Base-by-base conservation (phyloP, 2,797 vertebrate species). In the Adelosebastes latens region DNA sequence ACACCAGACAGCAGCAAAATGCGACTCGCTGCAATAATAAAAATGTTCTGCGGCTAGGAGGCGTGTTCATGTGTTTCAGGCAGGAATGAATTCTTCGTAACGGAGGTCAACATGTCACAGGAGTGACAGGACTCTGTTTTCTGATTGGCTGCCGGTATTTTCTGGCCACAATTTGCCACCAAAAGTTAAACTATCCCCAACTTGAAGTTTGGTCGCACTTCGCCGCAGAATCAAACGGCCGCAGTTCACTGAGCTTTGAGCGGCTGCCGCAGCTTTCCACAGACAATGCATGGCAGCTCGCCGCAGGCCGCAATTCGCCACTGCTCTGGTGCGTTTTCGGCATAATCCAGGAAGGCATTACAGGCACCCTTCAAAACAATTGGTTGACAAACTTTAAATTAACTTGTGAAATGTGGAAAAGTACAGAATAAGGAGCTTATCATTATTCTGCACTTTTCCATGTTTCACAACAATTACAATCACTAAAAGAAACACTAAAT, bases 271-370 rank as follows among this genome's bases (percentile, higher is more conserved):
- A 49, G 46, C 8, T 49, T 20, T 49, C 46, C 46, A 49, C 0
- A 0, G 3, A n/a, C 46, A n/a, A 1, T 49, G 3, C 18, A 49
- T 20, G 46, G 46, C 46, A 49, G 46, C 8, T 49, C 1, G 3
- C 46, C 18, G 13, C 46, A 46, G 6, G 14, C 42, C 3, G 6
- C 42, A 46, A 0, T 46, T 46, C 6, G 6, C 6, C 42, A 0
- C 42, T 46, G 14, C 42, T 46, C 42, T 3, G 42, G 42, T 46
- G 14, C 14, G 6, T 46, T 46, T 46, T 46, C 3, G 14, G 42
- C 42, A 1, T 18, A 46, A 46, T 46, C 42, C 29, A 62, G 6
- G 20, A 53, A 34, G 18, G 11, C 1, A 20, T 53, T 8, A 61
- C 6, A 31, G n/a, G 7, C 6, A 46, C 6, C 11, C 24, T 9